These are phyloP conservation scores for Erpornis zantholeuca DNA, from an alignment of 2,113 vertebrate genomes.

Conservation along the genomic window DNA sequence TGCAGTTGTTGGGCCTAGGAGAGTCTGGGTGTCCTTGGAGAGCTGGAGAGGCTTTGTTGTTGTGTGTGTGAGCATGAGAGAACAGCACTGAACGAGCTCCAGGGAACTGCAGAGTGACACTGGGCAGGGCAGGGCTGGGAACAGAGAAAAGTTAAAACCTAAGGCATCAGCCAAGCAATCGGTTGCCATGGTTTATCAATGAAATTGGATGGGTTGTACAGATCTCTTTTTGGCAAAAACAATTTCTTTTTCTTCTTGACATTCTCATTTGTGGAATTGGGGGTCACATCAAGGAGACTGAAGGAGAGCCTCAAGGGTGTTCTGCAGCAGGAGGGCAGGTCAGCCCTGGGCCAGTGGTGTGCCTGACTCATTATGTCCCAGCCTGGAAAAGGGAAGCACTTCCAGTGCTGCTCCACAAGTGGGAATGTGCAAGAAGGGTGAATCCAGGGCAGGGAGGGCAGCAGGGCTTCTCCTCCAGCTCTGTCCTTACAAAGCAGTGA, in stretches of 20 bases:
- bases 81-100: too few species aligned
- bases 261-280: background rate
- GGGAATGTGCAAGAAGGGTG: background rate
- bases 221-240: background rate
- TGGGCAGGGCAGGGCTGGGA: too few species aligned
- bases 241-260: fast-evolving
- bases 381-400: background rate
- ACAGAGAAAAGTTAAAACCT: too few species aligned
- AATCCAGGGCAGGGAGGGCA: background rate
- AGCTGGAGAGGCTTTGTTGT: too few species aligned
- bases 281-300: background rate
- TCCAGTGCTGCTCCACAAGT: too few species aligned
- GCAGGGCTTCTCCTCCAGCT: background rate
- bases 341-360: too few species aligned
- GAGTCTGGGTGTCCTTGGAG: too few species aligned
- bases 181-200: background rate
- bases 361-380: background rate
- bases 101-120: too few species aligned
- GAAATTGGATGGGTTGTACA: background rate
- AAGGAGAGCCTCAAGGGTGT: background rate
- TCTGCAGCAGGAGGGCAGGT: background rate
- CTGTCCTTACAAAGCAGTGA: background rate
- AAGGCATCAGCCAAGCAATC: background rate
- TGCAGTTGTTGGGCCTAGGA: too few species aligned
- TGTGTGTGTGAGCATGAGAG: too few species aligned